A percentile compares a stretch with the other conserved stretches of the same genome.
phyloP scores from a whole-genome alignment of 2,113 vertebrate species.

The Hippocampus barbouri region DNA sequence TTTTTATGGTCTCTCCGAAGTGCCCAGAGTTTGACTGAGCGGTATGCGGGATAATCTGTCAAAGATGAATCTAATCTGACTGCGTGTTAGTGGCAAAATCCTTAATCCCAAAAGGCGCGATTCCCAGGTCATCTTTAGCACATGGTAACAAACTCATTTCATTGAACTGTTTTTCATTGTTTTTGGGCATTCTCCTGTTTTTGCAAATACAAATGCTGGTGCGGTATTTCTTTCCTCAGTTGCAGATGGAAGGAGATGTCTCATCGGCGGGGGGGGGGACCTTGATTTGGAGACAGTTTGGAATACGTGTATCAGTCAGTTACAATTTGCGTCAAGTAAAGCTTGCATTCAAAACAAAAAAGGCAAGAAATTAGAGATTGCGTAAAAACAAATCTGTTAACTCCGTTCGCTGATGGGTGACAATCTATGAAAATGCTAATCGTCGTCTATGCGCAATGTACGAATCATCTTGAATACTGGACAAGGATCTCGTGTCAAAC shows the following conservation, averaged over 20 bases:
- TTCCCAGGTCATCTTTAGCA: background rate
- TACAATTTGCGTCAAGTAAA: background rate
- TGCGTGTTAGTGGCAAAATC: slow-evolving; percentile 48
- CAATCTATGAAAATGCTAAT: background rate
- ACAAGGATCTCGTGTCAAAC: too few relatives aligned
- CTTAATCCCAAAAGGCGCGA: slow-evolving; percentile 47
- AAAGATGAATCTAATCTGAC: slow-evolving; percentile 59
- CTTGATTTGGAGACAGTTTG: background rate
- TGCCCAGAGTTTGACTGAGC: slow-evolving; percentile 4
- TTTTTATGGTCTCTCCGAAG: slow-evolving; percentile 5
- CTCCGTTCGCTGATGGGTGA: too few relatives aligned
- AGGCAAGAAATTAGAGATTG: too few relatives aligned
- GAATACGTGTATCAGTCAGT: background rate
- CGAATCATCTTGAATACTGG: too few relatives aligned
- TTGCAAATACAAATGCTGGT: background rate
- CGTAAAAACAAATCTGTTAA: too few relatives aligned
- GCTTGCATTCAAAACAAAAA: background rate
- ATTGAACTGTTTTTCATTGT: slow-evolving; percentile 42
- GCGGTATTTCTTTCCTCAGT: background rate
- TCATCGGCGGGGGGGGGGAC: background rate
- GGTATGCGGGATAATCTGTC: slow-evolving; percentile 37
- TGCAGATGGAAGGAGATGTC: background rate
- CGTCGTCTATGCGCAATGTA: too few relatives aligned
- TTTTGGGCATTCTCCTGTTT: slow-evolving; percentile 19
- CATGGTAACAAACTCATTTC: slow-evolving; percentile 42